These are phyloP conservation scores for Clunio marinus DNA, from an alignment of 2,888 invertebrate species.

Conservation along the genomic window DNA sequence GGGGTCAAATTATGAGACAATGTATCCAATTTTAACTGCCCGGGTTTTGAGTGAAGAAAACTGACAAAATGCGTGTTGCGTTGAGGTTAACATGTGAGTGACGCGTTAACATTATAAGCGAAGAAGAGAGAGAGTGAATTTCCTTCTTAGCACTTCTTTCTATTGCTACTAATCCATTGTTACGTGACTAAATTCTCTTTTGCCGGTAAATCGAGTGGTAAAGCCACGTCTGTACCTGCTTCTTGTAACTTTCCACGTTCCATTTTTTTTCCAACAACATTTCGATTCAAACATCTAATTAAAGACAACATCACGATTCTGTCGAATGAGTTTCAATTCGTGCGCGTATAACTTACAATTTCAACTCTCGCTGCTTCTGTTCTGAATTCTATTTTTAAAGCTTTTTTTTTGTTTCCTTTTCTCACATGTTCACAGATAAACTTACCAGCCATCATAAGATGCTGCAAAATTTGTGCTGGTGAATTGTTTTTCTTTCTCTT, in stretches of 20 bases:
- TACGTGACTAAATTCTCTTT: background rate
- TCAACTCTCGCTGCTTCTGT: background rate
- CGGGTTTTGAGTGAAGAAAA: background rate
- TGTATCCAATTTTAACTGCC: background rate
- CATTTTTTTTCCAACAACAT: background rate
- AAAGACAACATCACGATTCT: conserved; percentile 10
- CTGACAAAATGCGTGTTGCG: background rate
- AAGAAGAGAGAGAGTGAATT: too few species aligned
- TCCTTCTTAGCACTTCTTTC: background rate
- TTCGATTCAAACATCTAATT: conserved; percentile 9
- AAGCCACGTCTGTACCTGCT: conserved; percentile 9
- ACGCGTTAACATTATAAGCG: background rate
- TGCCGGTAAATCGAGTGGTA: background rate
- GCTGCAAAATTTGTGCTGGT: background rate
- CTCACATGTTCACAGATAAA: background rate
- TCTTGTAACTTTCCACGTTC: background rate
- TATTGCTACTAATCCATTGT: background rate
- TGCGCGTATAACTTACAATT: conserved; percentile 14
- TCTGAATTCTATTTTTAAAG: background rate
- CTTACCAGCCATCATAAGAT: background rate
- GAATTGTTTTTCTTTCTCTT: background rate
- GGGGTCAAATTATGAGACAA: background rate
- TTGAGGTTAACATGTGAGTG: conserved; percentile 3
- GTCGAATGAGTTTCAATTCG: background rate
- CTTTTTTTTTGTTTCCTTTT: background rate